These are phyloP conservation scores for Synergus japonicus DNA, from an alignment of 2,888 invertebrate genomes.

Conservation along the genomic window DNA sequence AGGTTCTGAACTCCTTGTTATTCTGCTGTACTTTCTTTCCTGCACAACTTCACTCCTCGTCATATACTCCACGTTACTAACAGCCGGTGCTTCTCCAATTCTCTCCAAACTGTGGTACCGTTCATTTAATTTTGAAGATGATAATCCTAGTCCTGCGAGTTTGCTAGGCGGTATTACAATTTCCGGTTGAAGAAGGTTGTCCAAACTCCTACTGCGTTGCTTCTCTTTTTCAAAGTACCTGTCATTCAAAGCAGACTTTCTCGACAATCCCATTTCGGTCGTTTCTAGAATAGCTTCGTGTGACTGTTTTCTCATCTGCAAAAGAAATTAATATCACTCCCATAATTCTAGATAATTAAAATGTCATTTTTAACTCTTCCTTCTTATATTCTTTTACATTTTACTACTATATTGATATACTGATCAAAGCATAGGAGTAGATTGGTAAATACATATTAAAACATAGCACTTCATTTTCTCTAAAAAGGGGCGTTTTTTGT, in stretches of 20 bases:
- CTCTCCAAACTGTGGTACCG: slow-evolving; percentile 92
- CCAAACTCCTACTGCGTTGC: slow-evolving; percentile 88
- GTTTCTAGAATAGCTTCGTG: slow-evolving; percentile 82
- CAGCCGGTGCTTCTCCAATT: slow-evolving; percentile 70
- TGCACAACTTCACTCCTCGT: slow-evolving; percentile 73
- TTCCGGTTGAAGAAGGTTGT: slow-evolving; percentile 85
- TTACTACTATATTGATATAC: neutral
- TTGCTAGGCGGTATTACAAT: slow-evolving; percentile 80
- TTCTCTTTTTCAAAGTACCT: slow-evolving; percentile 92
- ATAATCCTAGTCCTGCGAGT: slow-evolving; percentile 87
- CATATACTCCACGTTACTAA: slow-evolving; percentile 76
- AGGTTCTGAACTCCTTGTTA: slow-evolving; percentile 75
- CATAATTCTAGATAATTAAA: neutral
- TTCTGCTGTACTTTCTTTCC: slow-evolving; percentile 78
- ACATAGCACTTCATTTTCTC: too few relatives aligned
- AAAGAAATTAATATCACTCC: slow-evolving; percentile 1
- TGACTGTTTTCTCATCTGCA: slow-evolving; percentile 83
- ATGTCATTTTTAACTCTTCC: neutral
- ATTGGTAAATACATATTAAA: too few relatives aligned
- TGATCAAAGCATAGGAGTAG: neutral
- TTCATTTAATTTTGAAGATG: slow-evolving; percentile 91
- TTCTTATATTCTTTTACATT: neutral
- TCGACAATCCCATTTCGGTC: slow-evolving; percentile 80
- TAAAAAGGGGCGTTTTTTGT: neutral
- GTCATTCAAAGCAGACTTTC: slow-evolving; percentile 92